A percentile compares a stretch with the other conserved stretches of the same genome.
These are phyloP conservation scores for Phyto melanocephala DNA, from an alignment of 2,888 invertebrate genomes.

Conservation along the genomic window DNA sequence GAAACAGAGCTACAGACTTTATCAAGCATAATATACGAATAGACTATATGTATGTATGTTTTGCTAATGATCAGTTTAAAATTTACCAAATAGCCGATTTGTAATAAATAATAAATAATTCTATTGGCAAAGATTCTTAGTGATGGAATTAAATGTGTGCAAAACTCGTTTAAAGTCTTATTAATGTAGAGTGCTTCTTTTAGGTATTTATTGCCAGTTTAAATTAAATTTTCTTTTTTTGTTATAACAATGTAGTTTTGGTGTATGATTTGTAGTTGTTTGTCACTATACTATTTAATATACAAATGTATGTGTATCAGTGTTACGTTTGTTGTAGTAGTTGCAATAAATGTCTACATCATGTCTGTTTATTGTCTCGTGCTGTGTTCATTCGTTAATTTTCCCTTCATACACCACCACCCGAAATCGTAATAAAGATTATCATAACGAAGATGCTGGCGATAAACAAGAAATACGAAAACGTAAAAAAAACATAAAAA, in stretches of 20 bases:
- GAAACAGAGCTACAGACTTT: no score
- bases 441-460: conserved; percentile 3
- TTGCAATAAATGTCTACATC: conserved; percentile 47
- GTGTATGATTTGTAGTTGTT: neutral
- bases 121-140: no score
- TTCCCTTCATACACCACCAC: no score
- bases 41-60: no score
- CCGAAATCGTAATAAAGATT: conserved; percentile 3
- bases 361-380: conserved; percentile 60
- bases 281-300: conserved; percentile 9
- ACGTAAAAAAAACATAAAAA: conserved; percentile 14
- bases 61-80: no score
- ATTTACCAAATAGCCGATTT: no score
- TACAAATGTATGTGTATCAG: conserved; percentile 1
- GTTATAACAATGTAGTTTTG: neutral
- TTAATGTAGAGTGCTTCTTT: neutral
- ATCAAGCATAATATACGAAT: no score
- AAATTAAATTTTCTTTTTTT: neutral
- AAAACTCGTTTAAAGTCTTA: no score
- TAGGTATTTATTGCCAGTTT: no score
- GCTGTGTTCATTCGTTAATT: conserved; percentile 42
- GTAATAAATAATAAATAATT: no score
- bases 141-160: no score
- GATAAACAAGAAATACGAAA: neutral
- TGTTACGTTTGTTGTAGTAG: conserved; percentile 6